These are phyloP conservation scores for Cygnus buccinator DNA, from an alignment of 2,113 vertebrate species.

Conservation along the genomic window DNA sequence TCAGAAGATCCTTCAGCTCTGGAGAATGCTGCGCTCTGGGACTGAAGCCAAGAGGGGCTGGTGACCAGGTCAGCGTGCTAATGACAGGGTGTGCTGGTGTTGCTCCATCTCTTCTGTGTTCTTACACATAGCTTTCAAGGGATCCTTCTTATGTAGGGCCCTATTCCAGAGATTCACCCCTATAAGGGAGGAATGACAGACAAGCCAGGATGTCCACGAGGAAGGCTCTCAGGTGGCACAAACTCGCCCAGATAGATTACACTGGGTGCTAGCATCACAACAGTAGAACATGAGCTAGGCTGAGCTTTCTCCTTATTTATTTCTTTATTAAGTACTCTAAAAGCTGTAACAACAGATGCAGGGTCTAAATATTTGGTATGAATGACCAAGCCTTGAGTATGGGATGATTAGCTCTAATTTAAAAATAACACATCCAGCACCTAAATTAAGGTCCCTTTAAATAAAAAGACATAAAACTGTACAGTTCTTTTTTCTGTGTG, in stretches of 20 bases:
- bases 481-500: neutral
- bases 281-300: neutral
- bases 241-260: neutral
- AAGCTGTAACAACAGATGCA: neutral
- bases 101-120: neutral
- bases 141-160: neutral
- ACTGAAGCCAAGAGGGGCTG: neutral
- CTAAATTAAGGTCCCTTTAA: neutral
- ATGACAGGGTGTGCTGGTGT: fast-evolving
- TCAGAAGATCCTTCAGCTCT: neutral
- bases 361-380: neutral
- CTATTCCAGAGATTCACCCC: neutral
- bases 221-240: neutral
- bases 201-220: neutral
- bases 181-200: neutral
- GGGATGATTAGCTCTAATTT: neutral
- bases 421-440: neutral
- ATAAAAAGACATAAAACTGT: neutral
- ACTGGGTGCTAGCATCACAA: neutral
- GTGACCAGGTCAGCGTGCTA: neutral
- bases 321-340: neutral
- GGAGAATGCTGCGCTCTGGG: neutral
- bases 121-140: neutral
- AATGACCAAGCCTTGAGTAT: neutral
- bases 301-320: neutral